Percentiles rank a stretch among this genome's conserved stretches.
phyloP scores from a whole-genome alignment of 2,113 vertebrate species.

The Tiliqua scincoides region DNA sequence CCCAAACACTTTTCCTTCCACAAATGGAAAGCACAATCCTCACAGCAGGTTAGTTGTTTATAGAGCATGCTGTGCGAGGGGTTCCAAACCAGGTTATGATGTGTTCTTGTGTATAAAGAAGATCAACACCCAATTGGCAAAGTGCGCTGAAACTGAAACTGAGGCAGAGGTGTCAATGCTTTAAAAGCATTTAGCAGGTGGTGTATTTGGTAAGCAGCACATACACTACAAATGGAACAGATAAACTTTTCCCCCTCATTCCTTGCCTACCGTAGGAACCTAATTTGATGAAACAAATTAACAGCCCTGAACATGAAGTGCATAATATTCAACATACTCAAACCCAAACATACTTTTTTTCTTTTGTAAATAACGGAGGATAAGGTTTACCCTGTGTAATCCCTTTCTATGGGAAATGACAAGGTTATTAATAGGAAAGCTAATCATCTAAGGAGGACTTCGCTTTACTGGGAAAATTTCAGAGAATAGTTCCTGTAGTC shows the following conservation, averaged over 20 bases:
- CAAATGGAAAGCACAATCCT: neutral
- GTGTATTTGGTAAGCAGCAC: neutral
- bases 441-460: neutral
- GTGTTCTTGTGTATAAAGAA: neutral
- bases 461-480: neutral
- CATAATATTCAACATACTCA: neutral
- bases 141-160: neutral
- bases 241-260: neutral
- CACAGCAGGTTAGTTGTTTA: neutral
- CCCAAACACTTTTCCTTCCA: neutral
- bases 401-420: neutral
- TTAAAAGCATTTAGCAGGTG: neutral
- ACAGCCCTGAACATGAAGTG: neutral
- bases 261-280: neutral
- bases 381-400: neutral
- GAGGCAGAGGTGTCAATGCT: neutral
- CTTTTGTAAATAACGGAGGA: neutral
- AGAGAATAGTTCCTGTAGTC: neutral
- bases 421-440: neutral
- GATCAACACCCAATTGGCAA: neutral
- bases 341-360: neutral
- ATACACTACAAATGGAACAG: neutral
- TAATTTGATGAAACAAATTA: neutral
- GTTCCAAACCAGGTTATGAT: constrained; percentile 3
- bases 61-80: neutral